Conservation (phyloP, 2,888 invertebrate species). For the Pardosa pseudoannulata region DNA sequence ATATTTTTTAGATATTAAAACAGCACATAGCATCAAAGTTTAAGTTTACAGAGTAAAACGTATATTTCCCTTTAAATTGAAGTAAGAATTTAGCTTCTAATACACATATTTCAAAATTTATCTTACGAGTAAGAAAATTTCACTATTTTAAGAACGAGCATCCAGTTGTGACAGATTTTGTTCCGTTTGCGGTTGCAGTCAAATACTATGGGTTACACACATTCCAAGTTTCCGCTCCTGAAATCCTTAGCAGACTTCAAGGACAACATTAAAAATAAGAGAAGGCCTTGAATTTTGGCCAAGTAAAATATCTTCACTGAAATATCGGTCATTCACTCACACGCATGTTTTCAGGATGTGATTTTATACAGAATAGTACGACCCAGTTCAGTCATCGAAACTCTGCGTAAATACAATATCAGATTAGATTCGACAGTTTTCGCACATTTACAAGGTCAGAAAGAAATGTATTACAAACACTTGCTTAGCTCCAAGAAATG, state of each 20-base stretch:
- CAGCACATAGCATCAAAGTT: no score
- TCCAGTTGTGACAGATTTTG: no score
- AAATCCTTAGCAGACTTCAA: neutral
- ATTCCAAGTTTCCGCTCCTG: neutral
- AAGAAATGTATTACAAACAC: neutral
- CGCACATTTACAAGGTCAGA: constrained; percentile 1
- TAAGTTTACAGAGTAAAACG: no score
- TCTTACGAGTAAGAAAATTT: no score
- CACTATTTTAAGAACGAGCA: no score
- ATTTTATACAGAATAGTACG: neutral
- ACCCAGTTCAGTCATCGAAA: constrained; percentile 12
- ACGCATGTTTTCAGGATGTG: neutral
- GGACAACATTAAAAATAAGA: neutral
- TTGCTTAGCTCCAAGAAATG: neutral
- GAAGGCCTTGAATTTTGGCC: neutral
- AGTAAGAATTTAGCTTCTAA: no score
- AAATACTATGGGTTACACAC: no score
- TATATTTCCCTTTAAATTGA: no score
- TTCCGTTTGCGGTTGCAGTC: no score
- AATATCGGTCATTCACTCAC: neutral
- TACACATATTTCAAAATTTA: no score
- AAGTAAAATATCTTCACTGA: neutral
- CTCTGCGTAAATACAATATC: neutral
- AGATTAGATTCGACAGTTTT: neutral
- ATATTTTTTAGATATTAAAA: no score